Percentiles rank a stretch among this genome's conserved stretches.
Conservation (phyloP, 2,113 vertebrate genomes). For the Numenius arquata region DNA sequence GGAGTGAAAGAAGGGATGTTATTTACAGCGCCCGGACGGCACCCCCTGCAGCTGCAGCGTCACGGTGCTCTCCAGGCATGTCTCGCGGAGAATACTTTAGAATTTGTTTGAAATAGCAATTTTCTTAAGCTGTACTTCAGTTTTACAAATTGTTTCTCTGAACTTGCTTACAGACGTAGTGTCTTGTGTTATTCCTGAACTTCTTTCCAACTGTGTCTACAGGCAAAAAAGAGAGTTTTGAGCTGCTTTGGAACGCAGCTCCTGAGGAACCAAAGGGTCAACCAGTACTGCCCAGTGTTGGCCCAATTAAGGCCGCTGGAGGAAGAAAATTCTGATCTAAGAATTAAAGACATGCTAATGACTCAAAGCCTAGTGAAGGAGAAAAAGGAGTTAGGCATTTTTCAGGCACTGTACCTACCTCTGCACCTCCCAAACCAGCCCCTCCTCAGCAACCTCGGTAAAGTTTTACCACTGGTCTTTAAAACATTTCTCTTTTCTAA, state of each 20-base stretch:
- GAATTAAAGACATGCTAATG: background rate
- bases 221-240: background rate
- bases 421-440: background rate
- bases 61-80: background rate
- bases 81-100: background rate
- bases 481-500: background rate
- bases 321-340: background rate
- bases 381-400: background rate
- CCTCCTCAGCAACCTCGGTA: background rate
- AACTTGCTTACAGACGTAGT: background rate
- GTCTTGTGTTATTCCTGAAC: background rate
- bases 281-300: background rate
- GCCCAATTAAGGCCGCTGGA: background rate
- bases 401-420: slow-evolving; percentile 8
- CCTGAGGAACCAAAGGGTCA: background rate
- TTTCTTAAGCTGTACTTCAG: background rate
- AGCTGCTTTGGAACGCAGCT: background rate
- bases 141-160: background rate
- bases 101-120: background rate
- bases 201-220: background rate
- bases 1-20: background rate
- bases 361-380: background rate
- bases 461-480: background rate
- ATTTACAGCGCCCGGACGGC: background rate
- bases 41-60: background rate